These are phyloP conservation scores for Ooceraea biroi DNA, from an alignment of 1,140 invertebrate genomes.

Conservation along the genomic window DNA sequence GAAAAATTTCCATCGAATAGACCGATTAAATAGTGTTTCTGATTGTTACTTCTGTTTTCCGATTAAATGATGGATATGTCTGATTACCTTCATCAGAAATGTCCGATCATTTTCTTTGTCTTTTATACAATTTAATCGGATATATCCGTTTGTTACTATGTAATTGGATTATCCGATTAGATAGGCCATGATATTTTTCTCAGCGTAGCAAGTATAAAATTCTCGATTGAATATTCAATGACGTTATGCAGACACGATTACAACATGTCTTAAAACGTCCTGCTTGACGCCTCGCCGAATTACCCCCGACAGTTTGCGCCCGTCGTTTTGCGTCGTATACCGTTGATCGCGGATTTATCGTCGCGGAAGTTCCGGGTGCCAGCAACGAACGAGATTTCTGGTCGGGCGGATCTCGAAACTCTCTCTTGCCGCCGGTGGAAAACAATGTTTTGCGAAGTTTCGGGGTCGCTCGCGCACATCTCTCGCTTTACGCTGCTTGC, in stretches of 20 bases:
- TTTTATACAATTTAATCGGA: no score
- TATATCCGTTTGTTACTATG: no score
- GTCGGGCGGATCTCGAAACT: constrained; percentile 51
- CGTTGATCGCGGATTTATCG: constrained; percentile 68
- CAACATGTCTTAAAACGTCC: no score
- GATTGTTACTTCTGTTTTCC: no score
- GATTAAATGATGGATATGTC: no score
- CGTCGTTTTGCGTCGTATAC: constrained; percentile 43
- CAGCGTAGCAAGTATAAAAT: constrained; percentile 1
- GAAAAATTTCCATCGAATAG: no score
- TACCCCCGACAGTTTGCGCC: constrained; percentile 32
- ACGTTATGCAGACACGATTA: no score
- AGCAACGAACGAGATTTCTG: constrained; percentile 49
- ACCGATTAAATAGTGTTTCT: no score
- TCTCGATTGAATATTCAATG: not conserved
- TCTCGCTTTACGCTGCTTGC: constrained; percentile 52
- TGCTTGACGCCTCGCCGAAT: constrained; percentile 17
- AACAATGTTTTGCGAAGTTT: constrained; percentile 60
- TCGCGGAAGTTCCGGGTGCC: constrained; percentile 64
- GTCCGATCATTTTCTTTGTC: no score
- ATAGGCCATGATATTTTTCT: no score
- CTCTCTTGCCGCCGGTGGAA: constrained; percentile 22
- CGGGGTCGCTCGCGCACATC: constrained; percentile 41
- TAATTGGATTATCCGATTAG: no score
- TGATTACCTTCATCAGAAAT: no score